A percentile compares a stretch with the other conserved stretches of the same genome.
These are phyloP conservation scores for Chelon labrosus DNA, from an alignment of 2,797 vertebrate genomes.

Conservation along the genomic window DNA sequence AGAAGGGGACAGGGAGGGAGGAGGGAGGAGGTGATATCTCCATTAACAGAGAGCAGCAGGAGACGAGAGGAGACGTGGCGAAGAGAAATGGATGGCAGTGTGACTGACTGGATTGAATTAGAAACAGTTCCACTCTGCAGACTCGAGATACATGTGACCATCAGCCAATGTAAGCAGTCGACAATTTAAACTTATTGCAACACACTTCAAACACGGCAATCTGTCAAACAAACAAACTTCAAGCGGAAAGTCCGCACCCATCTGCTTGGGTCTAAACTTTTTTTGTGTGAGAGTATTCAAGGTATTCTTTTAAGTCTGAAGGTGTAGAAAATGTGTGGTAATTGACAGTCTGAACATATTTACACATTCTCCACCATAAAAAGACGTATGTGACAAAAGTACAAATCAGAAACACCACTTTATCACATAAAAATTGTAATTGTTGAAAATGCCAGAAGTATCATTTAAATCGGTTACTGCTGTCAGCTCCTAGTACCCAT, in stretches of 20 bases:
- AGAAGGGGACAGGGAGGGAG: conserved; percentile 9
- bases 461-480: conserved; percentile 3
- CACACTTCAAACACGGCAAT: conserved; percentile 50
- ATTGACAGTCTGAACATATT: conserved; percentile 3
- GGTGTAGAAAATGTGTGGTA: not conserved
- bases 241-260: conserved; percentile 49
- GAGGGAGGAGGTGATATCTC: conserved; percentile 64
- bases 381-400: not conserved
- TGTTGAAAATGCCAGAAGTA: not conserved
- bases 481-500: not conserved
- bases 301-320: conserved; percentile 6
- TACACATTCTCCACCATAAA: conserved; percentile 6
- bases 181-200: conserved; percentile 51
- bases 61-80: conserved; percentile 34
- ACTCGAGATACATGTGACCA: conserved; percentile 39
- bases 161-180: conserved; percentile 36
- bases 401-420: conserved; percentile 8
- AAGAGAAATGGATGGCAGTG: conserved; percentile 53
- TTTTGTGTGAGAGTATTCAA: conserved; percentile 2
- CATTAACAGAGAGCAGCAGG: conserved; percentile 72
- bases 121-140: conserved; percentile 54
- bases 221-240: conserved; percentile 29
- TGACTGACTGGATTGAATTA: conserved; percentile 69
- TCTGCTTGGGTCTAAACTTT: conserved; percentile 16
- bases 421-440: not conserved